Conservation (phyloP, 1,140 invertebrate genomes). For the Drosophila arawakana region DNA sequence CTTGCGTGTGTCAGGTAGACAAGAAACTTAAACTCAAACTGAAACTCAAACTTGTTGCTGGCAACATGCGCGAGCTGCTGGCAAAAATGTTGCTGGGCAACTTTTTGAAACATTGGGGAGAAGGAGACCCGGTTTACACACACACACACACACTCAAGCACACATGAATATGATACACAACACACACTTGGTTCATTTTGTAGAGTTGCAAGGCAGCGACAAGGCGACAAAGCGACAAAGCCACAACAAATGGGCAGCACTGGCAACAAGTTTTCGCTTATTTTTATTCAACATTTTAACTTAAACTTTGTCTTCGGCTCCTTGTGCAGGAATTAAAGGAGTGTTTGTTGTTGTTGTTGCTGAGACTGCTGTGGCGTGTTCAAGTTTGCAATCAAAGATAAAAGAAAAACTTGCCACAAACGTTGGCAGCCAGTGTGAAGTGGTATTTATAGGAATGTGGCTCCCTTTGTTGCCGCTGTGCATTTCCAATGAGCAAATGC, state of each 20-base stretch:
- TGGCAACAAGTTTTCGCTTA: constrained; percentile 59
- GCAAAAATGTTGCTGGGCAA: constrained; percentile 79
- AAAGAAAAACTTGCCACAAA: constrained; percentile 70
- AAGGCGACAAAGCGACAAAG: constrained; percentile 51
- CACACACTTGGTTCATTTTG: constrained; percentile 8
- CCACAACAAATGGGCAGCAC: constrained; percentile 57
- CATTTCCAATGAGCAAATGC: constrained; percentile 64
- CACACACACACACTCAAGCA: constrained; percentile 2
- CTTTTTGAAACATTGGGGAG: constrained; percentile 60
- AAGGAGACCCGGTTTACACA: constrained; percentile 63
- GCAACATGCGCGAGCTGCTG: constrained; percentile 69
- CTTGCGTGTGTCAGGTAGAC: constrained; percentile 63
- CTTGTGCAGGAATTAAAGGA: constrained; percentile 43
- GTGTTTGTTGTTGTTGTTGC: constrained; percentile 23
- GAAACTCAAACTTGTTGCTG: constrained; percentile 71
- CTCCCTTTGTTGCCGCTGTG: constrained; percentile 54
- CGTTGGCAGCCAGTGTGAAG: constrained; percentile 60
- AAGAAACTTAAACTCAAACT: constrained; percentile 46
- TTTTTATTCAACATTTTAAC: constrained; percentile 42
- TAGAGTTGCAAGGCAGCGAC: constrained; percentile 49
- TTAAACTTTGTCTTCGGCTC: constrained; percentile 10
- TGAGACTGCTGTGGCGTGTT: constrained; percentile 43
- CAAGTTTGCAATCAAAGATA: constrained; percentile 79
- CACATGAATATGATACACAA: background rate
- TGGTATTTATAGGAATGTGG: constrained; percentile 80